phyloP scores from a whole-genome alignment of 2,113 vertebrate genomes.

The Acrocephalus kingi region DNA sequence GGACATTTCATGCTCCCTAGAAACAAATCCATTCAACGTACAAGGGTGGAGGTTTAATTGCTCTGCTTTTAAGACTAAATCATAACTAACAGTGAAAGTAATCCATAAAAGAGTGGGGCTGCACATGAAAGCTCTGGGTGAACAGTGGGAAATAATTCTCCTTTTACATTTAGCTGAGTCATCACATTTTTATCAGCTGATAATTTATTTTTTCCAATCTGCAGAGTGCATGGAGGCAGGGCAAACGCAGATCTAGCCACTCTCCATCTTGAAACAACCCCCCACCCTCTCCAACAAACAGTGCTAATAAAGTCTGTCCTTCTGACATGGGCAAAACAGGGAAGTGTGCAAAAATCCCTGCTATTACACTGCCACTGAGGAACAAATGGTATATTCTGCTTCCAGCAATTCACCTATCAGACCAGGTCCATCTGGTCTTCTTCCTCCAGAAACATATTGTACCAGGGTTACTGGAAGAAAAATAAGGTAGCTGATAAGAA shows the following conservation, averaged over 20 bases:
- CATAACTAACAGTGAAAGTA: neutral
- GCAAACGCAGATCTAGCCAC: neutral
- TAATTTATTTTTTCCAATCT: constrained; percentile 1
- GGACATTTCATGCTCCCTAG: neutral
- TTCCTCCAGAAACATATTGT: neutral
- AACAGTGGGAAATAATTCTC: neutral
- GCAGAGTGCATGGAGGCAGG: neutral
- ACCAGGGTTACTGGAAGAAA: neutral
- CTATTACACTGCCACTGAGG: neutral
- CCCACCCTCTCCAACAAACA: neutral
- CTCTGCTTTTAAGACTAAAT: neutral
- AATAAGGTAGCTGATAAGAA: neutral
- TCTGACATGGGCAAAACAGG: neutral
- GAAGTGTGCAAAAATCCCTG: neutral
- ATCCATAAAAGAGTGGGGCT: neutral
- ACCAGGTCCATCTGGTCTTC: neutral
- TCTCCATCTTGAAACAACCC: neutral
- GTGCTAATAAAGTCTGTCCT: neutral
- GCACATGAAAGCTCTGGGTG: neutral
- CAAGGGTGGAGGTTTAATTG: neutral
- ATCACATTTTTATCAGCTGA: neutral
- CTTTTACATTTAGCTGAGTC: neutral
- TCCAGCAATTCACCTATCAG: neutral
- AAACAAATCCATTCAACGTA: neutral
- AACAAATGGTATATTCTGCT: neutral